A percentile compares a stretch with the other conserved stretches of the same genome.
These are phyloP conservation scores for Phoenicopterus ruber DNA, from an alignment of 2,113 vertebrate genomes.

Conservation along the genomic window DNA sequence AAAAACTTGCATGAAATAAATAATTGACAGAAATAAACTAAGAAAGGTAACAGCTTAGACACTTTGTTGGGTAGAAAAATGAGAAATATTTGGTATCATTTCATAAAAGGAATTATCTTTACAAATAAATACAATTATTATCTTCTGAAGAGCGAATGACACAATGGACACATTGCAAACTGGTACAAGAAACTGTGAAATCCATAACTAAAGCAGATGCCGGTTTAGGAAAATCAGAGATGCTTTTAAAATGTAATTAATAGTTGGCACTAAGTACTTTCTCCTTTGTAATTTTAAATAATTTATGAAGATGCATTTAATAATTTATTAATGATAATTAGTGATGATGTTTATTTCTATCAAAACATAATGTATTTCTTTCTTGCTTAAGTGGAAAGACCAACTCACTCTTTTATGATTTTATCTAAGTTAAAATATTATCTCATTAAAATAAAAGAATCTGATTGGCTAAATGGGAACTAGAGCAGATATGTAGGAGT, in stretches of 20 bases:
- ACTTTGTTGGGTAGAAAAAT: neutral
- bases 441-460: neutral
- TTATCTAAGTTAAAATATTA: neutral
- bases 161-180: neutral
- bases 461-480: neutral
- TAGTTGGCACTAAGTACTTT: neutral
- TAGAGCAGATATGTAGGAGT: neutral
- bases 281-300: neutral
- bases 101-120: neutral
- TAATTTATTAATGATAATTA: neutral
- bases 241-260: neutral
- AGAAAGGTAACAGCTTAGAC: neutral
- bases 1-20: constrained; percentile 32
- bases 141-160: neutral
- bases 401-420: neutral
- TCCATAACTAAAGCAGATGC: neutral
- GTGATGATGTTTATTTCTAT: neutral
- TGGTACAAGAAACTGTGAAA: neutral
- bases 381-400: neutral
- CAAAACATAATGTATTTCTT: neutral
- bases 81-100: neutral
- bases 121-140: neutral
- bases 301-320: neutral
- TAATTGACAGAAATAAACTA: constrained; percentile 17
- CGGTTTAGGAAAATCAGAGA: neutral